Conservation (phyloP, 2,888 invertebrate genomes). For the Lasioglossum calceatum region DNA sequence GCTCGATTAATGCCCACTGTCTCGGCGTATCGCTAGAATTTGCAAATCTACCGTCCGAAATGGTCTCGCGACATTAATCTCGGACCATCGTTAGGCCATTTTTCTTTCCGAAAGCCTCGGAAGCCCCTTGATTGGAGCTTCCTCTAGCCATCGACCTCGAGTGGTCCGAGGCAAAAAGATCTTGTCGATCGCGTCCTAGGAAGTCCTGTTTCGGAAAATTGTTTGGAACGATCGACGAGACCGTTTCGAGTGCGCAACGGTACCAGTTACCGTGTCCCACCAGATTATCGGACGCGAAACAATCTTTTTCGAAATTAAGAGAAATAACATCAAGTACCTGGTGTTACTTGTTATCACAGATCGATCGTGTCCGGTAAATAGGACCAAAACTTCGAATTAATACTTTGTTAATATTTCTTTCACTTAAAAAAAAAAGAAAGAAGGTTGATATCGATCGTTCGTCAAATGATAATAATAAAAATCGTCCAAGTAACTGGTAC, state of each 20-base stretch:
- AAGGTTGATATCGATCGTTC: no score
- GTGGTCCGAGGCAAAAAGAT: conserved; percentile 4
- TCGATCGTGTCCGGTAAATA: no score
- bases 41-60: conserved; percentile 30
- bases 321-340: no score
- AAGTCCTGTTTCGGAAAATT: conserved; percentile 13
- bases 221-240: background rate
- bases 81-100: conserved; percentile 28
- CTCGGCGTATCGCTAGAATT: conserved; percentile 50
- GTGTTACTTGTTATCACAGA: no score
- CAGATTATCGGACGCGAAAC: no score
- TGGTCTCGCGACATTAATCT: conserved; percentile 36
- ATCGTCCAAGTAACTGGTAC: no score
- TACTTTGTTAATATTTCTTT: no score
- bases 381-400: no score
- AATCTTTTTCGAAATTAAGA: no score
- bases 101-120: conserved; percentile 21
- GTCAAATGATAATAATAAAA: no score
- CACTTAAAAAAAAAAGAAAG: no score
- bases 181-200: conserved; percentile 2
- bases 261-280: no score
- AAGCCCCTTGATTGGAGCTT: conserved; percentile 22
- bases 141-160: conserved; percentile 20
- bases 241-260: conserved; percentile 13
- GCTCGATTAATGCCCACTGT: conserved; percentile 59